Percentiles rank a stretch among this genome's conserved stretches.
phyloP scores from a whole-genome alignment of 2,797 vertebrate genomes.

The Ara ararauna region DNA sequence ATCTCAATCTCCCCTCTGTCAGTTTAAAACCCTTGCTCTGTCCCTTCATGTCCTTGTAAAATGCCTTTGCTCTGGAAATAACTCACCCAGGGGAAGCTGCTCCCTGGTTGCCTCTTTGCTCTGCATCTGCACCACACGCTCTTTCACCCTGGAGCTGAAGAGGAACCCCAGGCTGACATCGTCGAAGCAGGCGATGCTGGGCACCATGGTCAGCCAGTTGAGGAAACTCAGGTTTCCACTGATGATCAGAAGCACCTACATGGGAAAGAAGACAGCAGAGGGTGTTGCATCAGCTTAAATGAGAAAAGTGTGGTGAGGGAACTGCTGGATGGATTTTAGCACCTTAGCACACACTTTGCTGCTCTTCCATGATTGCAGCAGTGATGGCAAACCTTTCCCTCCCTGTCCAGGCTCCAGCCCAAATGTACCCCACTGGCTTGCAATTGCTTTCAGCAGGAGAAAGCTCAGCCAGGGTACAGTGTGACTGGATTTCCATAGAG shows the following conservation, averaged over 20 bases:
- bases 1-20: not conserved
- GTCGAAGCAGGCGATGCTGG: conserved; percentile 92
- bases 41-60: not conserved
- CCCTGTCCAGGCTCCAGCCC: not conserved
- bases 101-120: not conserved
- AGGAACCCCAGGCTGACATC: conserved; percentile 83
- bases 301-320: fast-evolving
- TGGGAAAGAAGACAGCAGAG: not conserved
- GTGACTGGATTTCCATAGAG: not conserved
- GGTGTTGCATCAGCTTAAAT: fast-evolving
- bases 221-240: conserved; percentile 97
- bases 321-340: not conserved
- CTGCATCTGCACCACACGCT: conserved; percentile 76
- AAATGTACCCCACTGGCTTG: not conserved
- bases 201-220: conserved; percentile 96
- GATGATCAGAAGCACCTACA: conserved; percentile 86
- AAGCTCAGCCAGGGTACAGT: not conserved
- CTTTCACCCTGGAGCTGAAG: conserved; percentile 76
- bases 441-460: not conserved
- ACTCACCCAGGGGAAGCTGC: conserved; percentile 69
- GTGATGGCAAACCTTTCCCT: not conserved
- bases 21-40: not conserved
- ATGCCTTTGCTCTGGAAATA: not conserved
- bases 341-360: fast-evolving
- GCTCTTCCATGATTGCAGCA: not conserved